phyloP scores from a whole-genome alignment of 2,888 invertebrate genomes.

The Epiperipatus broadwayi region DNA sequence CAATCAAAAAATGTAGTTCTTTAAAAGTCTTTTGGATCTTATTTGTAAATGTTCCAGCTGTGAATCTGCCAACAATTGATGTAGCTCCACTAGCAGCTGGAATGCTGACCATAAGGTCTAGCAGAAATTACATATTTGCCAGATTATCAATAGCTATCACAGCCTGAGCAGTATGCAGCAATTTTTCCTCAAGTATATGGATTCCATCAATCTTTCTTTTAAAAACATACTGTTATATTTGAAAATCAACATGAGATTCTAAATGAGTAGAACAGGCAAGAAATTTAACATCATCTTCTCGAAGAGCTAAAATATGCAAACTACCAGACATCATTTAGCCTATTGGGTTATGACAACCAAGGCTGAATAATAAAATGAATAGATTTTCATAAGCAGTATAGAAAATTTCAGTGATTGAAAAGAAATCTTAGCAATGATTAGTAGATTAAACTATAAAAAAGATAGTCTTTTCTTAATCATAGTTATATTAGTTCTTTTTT shows the following conservation, averaged over 20 bases:
- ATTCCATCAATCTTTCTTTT: conserved; percentile 81
- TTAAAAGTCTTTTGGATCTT: conserved; percentile 91
- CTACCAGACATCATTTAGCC: conserved; percentile 72
- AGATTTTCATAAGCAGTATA: no score
- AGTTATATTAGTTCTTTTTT: no score
- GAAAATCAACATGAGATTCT: conserved; percentile 80
- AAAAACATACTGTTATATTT: conserved; percentile 92
- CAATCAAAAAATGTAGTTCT: conserved; percentile 87
- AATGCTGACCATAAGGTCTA: conserved; percentile 81
- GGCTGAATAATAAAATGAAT: no score
- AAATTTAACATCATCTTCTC: conserved; percentile 98
- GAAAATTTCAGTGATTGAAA: no score
- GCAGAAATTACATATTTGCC: conserved; percentile 89
- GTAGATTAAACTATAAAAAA: no score
- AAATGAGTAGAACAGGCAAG: conserved; percentile 84
- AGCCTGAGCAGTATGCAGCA: conserved; percentile 86
- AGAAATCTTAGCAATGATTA: no score
- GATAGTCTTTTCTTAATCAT: no score
- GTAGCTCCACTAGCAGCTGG: conserved; percentile 96
- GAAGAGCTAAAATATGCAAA: conserved; percentile 63
- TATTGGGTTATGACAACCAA: conserved; percentile 19
- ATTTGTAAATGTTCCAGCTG: conserved; percentile 95
- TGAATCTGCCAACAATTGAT: conserved; percentile 96
- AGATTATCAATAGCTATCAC: conserved; percentile 92
- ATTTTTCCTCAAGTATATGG: conserved; percentile 95